These are phyloP conservation scores for Erythrolamprus reginae DNA, from an alignment of 2,113 vertebrate species.

Conservation along the genomic window DNA sequence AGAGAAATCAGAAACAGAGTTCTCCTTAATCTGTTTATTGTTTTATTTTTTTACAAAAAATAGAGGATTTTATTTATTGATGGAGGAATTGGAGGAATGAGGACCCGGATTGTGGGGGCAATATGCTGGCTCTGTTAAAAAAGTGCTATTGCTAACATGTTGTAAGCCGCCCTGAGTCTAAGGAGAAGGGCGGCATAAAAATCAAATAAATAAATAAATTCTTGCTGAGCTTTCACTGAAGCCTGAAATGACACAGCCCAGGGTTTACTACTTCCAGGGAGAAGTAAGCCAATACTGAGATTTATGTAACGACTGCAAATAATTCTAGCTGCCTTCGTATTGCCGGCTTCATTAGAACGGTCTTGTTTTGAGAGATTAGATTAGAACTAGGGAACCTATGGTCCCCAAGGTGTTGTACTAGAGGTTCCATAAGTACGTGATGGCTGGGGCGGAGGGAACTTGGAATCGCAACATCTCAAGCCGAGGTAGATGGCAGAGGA, in stretches of 20 bases:
- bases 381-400: not conserved
- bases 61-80: not conserved
- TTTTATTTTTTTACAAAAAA: not conserved
- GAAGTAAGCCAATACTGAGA: not conserved
- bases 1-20: not conserved
- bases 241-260: not conserved
- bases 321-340: not conserved
- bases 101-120: too few relatives aligned
- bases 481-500: not conserved
- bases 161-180: too few relatives aligned
- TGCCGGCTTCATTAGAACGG: not conserved
- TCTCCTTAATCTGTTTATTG: too few relatives aligned
- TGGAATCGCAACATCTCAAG: not conserved
- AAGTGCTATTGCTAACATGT: too few relatives aligned
- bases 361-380: not conserved
- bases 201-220: too few relatives aligned
- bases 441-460: not conserved
- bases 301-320: not conserved
- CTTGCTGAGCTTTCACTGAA: not conserved
- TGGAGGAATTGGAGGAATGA: too few relatives aligned
- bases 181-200: too few relatives aligned
- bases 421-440: not conserved
- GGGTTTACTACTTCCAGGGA: not conserved
- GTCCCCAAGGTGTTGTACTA: not conserved
- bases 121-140: too few relatives aligned